Evolutionary conservation across 2,113 vertebrate genomes (phyloP), one percentile per base, ranked within the genome.

Genomic region (Holacanthus passer): DNA sequence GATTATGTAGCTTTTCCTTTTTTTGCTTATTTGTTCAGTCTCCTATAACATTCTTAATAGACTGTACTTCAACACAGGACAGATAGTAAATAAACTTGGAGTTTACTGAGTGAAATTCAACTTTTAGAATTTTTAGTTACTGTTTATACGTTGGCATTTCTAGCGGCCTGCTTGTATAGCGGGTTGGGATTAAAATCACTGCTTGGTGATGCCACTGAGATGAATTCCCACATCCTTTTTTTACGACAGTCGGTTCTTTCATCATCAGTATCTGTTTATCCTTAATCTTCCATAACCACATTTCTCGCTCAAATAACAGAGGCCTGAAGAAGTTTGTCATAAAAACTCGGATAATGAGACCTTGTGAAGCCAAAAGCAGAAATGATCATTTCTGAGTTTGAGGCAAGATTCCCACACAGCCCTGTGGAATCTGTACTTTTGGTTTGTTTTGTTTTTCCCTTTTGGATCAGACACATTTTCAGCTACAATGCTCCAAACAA

Each of bases 271-370:
- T 75, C 22, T 31, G 45, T 79, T 79, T 59, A 60, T 71, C 65
- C 45, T 68, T 77, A 35, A 69, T 73, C 64, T 52, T 64, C 72
- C 60, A 2, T 74, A 16, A 87, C 71, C 85, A 60, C 59, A 64
- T 52, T 22, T 82, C 20, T 29, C 32, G 13, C 56, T 67, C 24
- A 79, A 79, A 78, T 63, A 39, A 62, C 29, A 55, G 59, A 62
- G 29, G 20, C 20, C 73, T 45, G 19, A n/a, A 53, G 56, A 55
- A 62, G 76, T 50, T 14, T 47, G 67, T 43, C 64, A 35, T 31
- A 69, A 81, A 81, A 74, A 32, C 17, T 48, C 11, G 29, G 27
- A 73, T 64, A 85, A 82, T 79, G 24, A 78, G 56, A 73, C 22
- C 32, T 16, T 80, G n/a, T 63, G 66, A 45, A 60, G 55, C 59